These are phyloP conservation scores for Scaptodrosophila lebanonensis DNA, from an alignment of 1,140 invertebrate genomes.

Conservation along the genomic window DNA sequence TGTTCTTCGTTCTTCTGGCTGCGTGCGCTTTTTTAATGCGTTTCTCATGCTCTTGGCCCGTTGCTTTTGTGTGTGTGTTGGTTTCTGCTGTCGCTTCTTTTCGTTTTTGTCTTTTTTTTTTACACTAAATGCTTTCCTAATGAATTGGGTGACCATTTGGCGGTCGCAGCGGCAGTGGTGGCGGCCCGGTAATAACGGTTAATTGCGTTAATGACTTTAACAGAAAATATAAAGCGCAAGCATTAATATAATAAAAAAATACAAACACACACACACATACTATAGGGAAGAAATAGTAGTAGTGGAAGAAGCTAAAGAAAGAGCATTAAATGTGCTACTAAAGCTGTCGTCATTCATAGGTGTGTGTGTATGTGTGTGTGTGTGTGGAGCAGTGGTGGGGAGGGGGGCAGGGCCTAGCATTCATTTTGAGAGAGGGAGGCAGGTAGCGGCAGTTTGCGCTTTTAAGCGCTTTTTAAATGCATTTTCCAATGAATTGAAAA, in stretches of 20 bases:
- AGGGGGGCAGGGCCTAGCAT: background rate
- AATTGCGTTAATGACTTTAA: conserved; percentile 75
- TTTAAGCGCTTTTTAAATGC: conserved; percentile 1
- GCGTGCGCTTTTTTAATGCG: conserved; percentile 60
- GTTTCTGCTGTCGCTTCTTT: background rate
- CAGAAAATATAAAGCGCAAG: conserved; percentile 67
- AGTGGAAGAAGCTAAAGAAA: conserved; percentile 17
- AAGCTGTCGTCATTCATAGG: background rate
- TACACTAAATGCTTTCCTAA: conserved; percentile 66
- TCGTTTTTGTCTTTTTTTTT: conserved; percentile 25
- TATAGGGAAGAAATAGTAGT: background rate
- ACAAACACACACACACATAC: too few species aligned
- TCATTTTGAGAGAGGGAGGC: background rate
- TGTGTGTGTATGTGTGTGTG: conserved; percentile 3
- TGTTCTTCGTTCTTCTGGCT: conserved; percentile 26
- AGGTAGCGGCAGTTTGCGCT: background rate
- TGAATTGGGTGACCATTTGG: conserved; percentile 66
- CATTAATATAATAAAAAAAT: conserved; percentile 43
- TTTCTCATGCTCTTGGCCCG: conserved; percentile 67
- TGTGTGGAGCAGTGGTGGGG: background rate
- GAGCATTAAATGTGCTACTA: conserved; percentile 37
- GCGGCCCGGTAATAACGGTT: conserved; percentile 67
- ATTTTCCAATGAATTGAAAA: conserved; percentile 43
- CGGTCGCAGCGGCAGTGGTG: conserved; percentile 31
- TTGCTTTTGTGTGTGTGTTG: conserved; percentile 42